A percentile compares a stretch with the other conserved stretches of the same genome.
These are phyloP conservation scores for Sacculina carcini DNA, from an alignment of 2,888 invertebrate genomes.

Conservation along the genomic window DNA sequence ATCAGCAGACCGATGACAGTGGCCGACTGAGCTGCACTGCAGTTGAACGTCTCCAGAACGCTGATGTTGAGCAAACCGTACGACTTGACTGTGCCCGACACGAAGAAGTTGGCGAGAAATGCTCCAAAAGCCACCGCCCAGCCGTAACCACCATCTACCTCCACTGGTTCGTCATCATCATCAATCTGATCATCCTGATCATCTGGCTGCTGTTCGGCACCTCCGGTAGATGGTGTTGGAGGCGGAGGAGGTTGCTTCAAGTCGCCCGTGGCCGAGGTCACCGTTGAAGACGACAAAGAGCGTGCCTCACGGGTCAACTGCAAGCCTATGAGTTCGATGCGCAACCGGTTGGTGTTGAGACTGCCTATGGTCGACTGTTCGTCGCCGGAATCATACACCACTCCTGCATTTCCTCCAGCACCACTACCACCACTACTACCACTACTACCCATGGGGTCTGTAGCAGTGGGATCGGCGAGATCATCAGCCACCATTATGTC, in stretches of 20 bases:
- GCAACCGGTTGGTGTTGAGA: background rate
- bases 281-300: background rate
- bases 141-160: slow-evolving; percentile 16
- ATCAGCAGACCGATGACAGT: slow-evolving; percentile 17
- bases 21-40: slow-evolving; percentile 20
- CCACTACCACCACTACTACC: no score
- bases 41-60: slow-evolving; percentile 14
- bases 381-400: background rate
- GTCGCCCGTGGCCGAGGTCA: background rate
- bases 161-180: background rate
- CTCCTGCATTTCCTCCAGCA: no score
- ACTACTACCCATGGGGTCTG: no score
- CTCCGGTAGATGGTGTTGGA: background rate
- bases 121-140: slow-evolving; percentile 18
- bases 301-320: background rate
- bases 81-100: slow-evolving; percentile 16
- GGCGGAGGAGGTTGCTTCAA: background rate
- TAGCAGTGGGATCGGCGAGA: no score
- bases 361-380: slow-evolving; percentile 1
- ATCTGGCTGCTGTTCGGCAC: no score
- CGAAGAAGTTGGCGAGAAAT: slow-evolving; percentile 16
- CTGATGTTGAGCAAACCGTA: slow-evolving; percentile 17
- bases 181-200: no score
- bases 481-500: no score
- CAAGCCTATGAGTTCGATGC: background rate